Evolutionary conservation across 2,888 invertebrate species (phyloP).

Genomic region (Epinotia bilunana): DNA sequence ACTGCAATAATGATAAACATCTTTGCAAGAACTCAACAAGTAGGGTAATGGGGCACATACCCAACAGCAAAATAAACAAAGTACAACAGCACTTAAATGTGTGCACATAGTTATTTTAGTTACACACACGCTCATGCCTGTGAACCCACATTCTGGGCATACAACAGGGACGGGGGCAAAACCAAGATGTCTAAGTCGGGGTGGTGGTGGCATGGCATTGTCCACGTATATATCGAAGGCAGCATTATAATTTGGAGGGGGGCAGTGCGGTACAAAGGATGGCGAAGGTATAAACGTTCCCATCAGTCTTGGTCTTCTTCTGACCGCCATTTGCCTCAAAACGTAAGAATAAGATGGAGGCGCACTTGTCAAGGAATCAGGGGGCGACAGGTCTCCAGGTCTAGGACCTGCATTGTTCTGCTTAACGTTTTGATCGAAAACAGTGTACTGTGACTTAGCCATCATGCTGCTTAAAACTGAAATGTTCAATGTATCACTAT

Average conservation of each 20-base stretch:
- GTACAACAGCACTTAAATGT: conserved; percentile 70
- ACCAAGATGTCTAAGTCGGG: conserved; percentile 67
- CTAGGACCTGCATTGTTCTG: conserved; percentile 42
- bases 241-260: conserved; percentile 75
- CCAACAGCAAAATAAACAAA: conserved; percentile 79
- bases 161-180: conserved; percentile 69
- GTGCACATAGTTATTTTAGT: conserved; percentile 74
- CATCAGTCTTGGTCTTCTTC: conserved; percentile 72
- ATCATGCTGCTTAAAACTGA: conserved; percentile 53
- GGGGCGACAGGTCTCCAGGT: conserved; percentile 64
- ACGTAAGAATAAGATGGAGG: conserved; percentile 80
- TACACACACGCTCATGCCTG: conserved; percentile 68
- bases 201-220: conserved; percentile 60
- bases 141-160: conserved; percentile 74
- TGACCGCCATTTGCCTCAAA: conserved; percentile 68
- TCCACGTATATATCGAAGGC: conserved; percentile 78
- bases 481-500: conserved; percentile 58
- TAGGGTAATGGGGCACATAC: conserved; percentile 76
- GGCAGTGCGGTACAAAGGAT: conserved; percentile 74
- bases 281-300: conserved; percentile 78
- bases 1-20: conserved; percentile 78
- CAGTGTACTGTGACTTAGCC: conserved; percentile 36
- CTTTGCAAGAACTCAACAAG: conserved; percentile 75
- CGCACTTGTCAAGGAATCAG: conserved; percentile 72
- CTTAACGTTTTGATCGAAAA: conserved; percentile 37